Evolutionary conservation across 2,797 vertebrate genomes (phyloP).

Genomic region (Cichlasoma orientale): DNA sequence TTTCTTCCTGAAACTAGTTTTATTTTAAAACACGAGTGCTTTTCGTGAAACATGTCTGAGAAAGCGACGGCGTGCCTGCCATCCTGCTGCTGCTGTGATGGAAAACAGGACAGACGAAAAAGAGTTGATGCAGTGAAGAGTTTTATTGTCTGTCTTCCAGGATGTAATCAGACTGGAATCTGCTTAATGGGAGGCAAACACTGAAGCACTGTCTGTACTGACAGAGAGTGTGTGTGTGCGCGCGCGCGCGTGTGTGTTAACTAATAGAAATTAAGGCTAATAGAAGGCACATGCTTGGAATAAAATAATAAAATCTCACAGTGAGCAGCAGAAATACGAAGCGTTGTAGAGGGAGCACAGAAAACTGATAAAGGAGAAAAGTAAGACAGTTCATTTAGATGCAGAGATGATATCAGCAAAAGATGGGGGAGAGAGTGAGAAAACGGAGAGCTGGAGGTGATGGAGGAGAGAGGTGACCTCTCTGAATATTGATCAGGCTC

Average conservation of each 20-base stretch:
- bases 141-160: conserved; percentile 18
- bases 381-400: neutral
- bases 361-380: neutral
- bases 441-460: conserved; percentile 3
- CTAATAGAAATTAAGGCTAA: conserved; percentile 1
- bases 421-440: neutral
- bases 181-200: conserved; percentile 29
- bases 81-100: neutral
- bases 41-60: too few relatives aligned
- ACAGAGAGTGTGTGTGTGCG: neutral
- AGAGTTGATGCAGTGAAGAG: conserved; percentile 12
- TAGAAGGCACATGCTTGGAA: conserved; percentile 5
- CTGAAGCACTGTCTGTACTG: conserved; percentile 25
- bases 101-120: conserved; percentile 8
- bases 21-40: too few relatives aligned
- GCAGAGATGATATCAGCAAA: neutral
- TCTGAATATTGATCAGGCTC: conserved; percentile 41
- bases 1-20: too few relatives aligned
- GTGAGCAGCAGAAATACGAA: neutral
- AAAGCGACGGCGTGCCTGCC: neutral
- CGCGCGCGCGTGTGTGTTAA: neutral
- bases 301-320: conserved; percentile 3
- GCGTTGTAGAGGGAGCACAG: neutral
- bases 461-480: conserved; percentile 46
- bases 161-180: conserved; percentile 46